Conservation (phyloP, 2,797 vertebrate genomes). For the Rhynchotus rufescens region DNA sequence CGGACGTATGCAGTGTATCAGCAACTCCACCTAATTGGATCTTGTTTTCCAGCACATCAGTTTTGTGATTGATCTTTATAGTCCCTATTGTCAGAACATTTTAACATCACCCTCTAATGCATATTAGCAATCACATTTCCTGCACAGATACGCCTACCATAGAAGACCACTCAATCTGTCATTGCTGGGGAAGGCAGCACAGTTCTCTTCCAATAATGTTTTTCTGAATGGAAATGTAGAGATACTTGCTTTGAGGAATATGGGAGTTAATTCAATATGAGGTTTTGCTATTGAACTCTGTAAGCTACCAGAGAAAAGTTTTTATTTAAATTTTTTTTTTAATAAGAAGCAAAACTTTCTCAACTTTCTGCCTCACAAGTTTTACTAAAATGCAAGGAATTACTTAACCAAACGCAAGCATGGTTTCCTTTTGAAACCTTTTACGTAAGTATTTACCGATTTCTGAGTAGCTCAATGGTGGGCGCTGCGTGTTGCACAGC, state of each 20-base stretch:
- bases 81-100: constrained; percentile 8
- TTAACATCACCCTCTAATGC: constrained; percentile 14
- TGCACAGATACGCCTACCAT: not conserved
- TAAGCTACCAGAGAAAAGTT: not conserved
- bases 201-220: not conserved
- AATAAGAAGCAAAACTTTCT: not conserved
- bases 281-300: not conserved
- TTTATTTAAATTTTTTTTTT: not conserved
- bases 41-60: constrained; percentile 11
- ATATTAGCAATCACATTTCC: constrained; percentile 13
- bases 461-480: not conserved
- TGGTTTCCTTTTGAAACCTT: not conserved
- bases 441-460: not conserved
- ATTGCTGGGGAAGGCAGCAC: not conserved
- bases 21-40: constrained; percentile 1
- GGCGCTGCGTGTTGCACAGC: fast-evolving
- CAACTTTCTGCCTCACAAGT: not conserved
- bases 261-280: not conserved
- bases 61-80: constrained; percentile 17
- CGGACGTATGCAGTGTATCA: not conserved
- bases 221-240: not conserved
- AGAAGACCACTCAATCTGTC: not conserved
- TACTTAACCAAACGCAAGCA: not conserved
- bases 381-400: not conserved
- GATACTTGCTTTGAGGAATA: not conserved